Base-by-base conservation (phyloP, 92 coral and sea anemone species). In the Umimayanthus chanpuru region DNA sequence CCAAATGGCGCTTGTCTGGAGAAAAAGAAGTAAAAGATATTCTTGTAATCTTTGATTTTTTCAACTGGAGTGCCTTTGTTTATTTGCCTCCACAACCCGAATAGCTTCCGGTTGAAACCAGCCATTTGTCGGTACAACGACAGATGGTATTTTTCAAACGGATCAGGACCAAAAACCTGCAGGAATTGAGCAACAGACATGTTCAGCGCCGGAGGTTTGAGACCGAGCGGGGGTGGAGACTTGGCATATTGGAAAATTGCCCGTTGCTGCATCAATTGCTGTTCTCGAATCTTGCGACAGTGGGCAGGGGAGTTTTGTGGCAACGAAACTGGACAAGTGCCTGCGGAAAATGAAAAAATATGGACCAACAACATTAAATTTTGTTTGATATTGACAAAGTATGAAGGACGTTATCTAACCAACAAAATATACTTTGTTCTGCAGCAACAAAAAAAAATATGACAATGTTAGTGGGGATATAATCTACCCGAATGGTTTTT, bases 101-200 rank as follows among this genome's bases (percentile, higher is more conserved):
- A 36, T 18, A 73, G n/a, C 7, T 29, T 29, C 41, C 4, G 0
- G 77, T 32, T 73, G 47, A 36, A 73, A 30, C 21, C 2, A 14
- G 47, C 21, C 44, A 73, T 32, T 73, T 73, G 25, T 36, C 39
- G 39, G 47, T 73, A 73, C 44, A 36, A 30, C 3, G 77, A 5
- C 77, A 73, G 6, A 21, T 73, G 77, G 36, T 73, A 16, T 40
- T 73, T 73, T 73, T 38, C 77, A 73, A 73, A 73, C 49, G 77
- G 8, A 12, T 73, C 77, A 6, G 39, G 9, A 6, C 77, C 47
- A 73, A 73, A 14, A 4, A 73, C 44, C 2, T 73, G 6, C 7
- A 73, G 7, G 23, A 73, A 32, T 36, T 38, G 77, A 30, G n/a
- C 43, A 15, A 73, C 26, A 16, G 49, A 30, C 77, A 73, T 73